Evolutionary conservation across 2,113 vertebrate genomes (phyloP).

Genomic region (Okapia johnstoni): DNA sequence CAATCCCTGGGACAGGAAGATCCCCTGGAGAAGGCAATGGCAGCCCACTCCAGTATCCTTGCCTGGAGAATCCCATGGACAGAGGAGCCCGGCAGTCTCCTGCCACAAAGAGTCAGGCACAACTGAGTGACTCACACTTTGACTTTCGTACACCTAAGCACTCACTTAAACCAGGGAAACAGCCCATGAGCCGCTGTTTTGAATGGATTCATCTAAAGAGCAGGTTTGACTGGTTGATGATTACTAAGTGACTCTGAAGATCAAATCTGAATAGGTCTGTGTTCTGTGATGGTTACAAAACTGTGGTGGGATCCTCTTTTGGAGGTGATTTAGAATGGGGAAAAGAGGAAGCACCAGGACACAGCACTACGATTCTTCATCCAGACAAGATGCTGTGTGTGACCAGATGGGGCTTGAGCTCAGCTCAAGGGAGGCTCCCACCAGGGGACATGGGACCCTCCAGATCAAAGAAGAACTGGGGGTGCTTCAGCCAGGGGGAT

Average conservation of each 20-base stretch:
- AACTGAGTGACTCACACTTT: neutral
- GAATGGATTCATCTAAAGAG: neutral
- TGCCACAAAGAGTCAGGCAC: neutral
- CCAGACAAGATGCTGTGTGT: neutral
- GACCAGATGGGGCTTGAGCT: neutral
- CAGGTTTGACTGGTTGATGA: neutral
- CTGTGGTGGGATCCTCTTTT: neutral
- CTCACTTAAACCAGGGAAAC: fast-evolving
- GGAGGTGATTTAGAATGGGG: fast-evolving
- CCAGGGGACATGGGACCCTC: neutral
- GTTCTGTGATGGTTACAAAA: neutral
- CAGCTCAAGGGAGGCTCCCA: neutral
- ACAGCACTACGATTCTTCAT: fast-evolving
- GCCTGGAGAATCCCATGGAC: neutral
- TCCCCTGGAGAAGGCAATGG: neutral
- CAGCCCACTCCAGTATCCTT: neutral
- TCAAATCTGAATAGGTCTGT: neutral
- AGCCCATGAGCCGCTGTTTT: too few species aligned
- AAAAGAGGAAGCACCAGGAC: fast-evolving
- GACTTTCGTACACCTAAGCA: neutral
- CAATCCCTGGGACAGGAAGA: neutral
- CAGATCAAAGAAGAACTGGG: fast-evolving
- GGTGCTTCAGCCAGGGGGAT: fast-evolving
- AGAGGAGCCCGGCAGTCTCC: neutral
- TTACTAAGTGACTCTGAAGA: neutral